A percentile compares a stretch with the other conserved stretches of the same genome.
phyloP scores from a whole-genome alignment of 2,888 invertebrate genomes.

The Drosophila mimetica region DNA sequence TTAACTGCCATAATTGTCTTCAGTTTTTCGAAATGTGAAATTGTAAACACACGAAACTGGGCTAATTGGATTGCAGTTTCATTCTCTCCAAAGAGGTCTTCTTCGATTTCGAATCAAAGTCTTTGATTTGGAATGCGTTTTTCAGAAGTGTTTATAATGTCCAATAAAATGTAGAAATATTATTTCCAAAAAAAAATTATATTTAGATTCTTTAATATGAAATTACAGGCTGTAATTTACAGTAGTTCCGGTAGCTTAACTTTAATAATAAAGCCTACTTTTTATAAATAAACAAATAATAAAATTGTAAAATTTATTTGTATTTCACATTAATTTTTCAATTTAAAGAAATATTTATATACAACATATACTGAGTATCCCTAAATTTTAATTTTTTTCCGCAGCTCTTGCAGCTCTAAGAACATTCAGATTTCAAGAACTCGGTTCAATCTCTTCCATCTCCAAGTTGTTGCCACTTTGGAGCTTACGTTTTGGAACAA shows the following conservation, averaged over 20 bases:
- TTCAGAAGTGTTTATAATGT: no score
- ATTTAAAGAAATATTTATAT: not conserved
- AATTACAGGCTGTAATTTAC: no score
- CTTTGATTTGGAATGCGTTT: not conserved
- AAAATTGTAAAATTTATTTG: not conserved
- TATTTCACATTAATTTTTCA: no score
- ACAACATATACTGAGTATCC: not conserved
- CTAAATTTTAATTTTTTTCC: not conserved
- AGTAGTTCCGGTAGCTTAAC: no score
- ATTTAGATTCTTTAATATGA: no score
- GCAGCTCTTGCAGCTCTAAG: not conserved
- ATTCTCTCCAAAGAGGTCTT: not conserved
- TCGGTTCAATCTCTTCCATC: not conserved
- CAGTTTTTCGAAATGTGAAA: not conserved
- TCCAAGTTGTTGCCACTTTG: constrained; percentile 31
- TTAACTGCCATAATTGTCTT: not conserved
- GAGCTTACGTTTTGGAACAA: constrained; percentile 40
- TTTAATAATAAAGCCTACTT: no score
- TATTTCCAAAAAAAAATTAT: no score
- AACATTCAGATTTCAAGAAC: not conserved
- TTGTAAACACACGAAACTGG: not conserved
- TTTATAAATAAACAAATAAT: no score
- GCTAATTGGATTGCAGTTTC: not conserved
- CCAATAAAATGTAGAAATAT: no score
- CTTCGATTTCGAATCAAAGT: not conserved